phyloP scores from a whole-genome alignment of 2,113 vertebrate species.

The Amphiprion percula region DNA sequence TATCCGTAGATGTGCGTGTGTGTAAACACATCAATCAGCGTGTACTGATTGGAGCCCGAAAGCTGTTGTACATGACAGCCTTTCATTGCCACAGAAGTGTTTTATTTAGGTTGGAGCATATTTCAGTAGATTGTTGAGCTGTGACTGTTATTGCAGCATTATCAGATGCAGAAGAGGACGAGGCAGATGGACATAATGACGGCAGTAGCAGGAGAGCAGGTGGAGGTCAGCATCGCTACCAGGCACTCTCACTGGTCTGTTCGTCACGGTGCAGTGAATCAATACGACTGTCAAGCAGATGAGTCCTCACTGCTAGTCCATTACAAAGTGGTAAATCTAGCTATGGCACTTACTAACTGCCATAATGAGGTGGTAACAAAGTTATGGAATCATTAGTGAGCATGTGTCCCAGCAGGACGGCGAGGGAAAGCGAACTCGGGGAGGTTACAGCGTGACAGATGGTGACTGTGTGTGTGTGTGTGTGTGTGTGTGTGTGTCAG shows the following conservation, averaged over 20 bases:
- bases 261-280: conserved; percentile 63
- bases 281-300: conserved; percentile 57
- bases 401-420: conserved; percentile 71
- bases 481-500: conserved; percentile 70
- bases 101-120: conserved; percentile 27
- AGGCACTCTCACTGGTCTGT: conserved; percentile 45
- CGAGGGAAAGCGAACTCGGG: conserved; percentile 59
- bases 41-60: conserved; percentile 30
- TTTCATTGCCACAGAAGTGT: conserved; percentile 22
- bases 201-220: conserved; percentile 61
- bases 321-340: conserved; percentile 65
- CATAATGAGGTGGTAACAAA: conserved; percentile 78
- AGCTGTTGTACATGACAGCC: conserved; percentile 26
- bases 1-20: conserved; percentile 43
- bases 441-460: conserved; percentile 74
- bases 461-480: conserved; percentile 65
- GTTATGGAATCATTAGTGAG: conserved; percentile 79
- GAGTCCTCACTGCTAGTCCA: conserved; percentile 46
- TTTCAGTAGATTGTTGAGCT: conserved; percentile 13
- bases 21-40: conserved; percentile 53
- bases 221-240: conserved; percentile 61
- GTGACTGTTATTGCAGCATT: conserved; percentile 4
- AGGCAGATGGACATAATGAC: conserved; percentile 72
- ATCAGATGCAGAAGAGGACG: conserved; percentile 43
- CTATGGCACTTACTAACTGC: conserved; percentile 50